Base-by-base conservation (phyloP, 2,113 vertebrate genomes). In the Capricornis sumatraensis region DNA sequence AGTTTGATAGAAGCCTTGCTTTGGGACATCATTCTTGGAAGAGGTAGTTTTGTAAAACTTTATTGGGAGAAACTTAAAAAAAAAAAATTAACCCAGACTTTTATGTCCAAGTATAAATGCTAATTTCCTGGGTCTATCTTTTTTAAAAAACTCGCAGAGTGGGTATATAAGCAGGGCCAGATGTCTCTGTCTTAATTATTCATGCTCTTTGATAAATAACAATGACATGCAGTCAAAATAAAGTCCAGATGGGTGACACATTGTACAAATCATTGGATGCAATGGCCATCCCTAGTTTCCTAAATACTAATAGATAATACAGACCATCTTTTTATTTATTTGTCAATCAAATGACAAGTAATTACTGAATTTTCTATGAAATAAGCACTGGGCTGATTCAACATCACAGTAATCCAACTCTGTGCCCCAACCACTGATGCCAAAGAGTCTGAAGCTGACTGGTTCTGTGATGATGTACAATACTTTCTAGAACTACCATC, bases 161-260 rank as follows among this genome's bases (percentile, higher is more conserved):
- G 60, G 19, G 0, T 47, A 78, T 91, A 33, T 55, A 89, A 86
- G 53, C 43, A 93, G 40, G 27, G 53, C 67, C 93, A 94, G 71
- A 50, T 92, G 60, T 95, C 64, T 93, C 45, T 91, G 19, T 90
- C 53, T 88, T 97, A 95, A 95, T 93, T 58, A 93, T 89, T 90
- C 55, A 76, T 95, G 27, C n/a, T 50, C 53, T 94, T 86, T 91
- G 96, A 95, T 96, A 94, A 86, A 62, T 83, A 96, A 23, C n/a
- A 58, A 53, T 90, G 52, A 7, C 60, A 53, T 67, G 78, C 9
- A 76, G 25, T 91, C 78, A 98, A 96, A 94, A 93, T 94, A 89
- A 97, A 93, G 64, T 27, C 88, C 95, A 96, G 76, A 74, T 95
- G 88, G 57, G 62, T 95, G 30, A 79, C 6, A 95, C 15, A 23